These are phyloP conservation scores for Aleiodes alternator DNA, from an alignment of 2,888 invertebrate species.

Conservation along the genomic window DNA sequence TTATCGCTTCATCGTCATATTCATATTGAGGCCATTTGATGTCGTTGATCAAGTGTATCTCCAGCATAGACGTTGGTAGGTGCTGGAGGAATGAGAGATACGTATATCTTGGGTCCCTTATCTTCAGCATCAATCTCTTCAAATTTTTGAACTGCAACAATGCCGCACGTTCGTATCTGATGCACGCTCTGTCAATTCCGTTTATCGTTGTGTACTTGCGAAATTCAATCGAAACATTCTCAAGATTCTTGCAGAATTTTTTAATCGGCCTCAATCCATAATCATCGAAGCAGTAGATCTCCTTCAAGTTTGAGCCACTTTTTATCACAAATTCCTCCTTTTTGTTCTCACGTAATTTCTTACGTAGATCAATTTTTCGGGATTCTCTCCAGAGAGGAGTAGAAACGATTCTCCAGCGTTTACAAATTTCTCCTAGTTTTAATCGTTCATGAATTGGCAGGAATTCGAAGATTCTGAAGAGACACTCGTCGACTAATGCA, in stretches of 20 bases:
- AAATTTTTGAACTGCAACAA: not conserved
- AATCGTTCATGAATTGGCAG: slow-evolving; percentile 5
- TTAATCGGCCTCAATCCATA: not conserved
- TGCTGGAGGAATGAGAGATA: slow-evolving; percentile 7
- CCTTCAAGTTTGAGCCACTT: slow-evolving; percentile 11
- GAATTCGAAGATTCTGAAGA: not conserved
- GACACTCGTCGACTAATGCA: not conserved
- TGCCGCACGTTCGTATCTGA: not conserved
- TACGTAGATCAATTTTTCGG: slow-evolving; percentile 4
- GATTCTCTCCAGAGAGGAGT: not conserved
- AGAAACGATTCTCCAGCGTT: slow-evolving; percentile 4
- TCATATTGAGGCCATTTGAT: not conserved
- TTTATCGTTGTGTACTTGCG: slow-evolving; percentile 13
- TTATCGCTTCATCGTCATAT: not conserved
- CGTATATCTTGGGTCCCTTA: not conserved
- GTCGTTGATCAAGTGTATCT: slow-evolving; percentile 17
- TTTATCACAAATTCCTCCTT: not conserved
- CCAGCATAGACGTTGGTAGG: not conserved
- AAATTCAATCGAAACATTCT: slow-evolving; percentile 1
- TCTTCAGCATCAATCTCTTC: slow-evolving; percentile 9
- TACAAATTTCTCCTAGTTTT: not conserved
- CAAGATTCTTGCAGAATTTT: slow-evolving; percentile 6
- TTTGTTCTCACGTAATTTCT: not conserved
- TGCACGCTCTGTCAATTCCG: slow-evolving; percentile 4
- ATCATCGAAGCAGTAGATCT: slow-evolving; percentile 25